These are phyloP conservation scores for Odontamblyopus rebecca DNA, from an alignment of 2,797 vertebrate species.

Conservation along the genomic window DNA sequence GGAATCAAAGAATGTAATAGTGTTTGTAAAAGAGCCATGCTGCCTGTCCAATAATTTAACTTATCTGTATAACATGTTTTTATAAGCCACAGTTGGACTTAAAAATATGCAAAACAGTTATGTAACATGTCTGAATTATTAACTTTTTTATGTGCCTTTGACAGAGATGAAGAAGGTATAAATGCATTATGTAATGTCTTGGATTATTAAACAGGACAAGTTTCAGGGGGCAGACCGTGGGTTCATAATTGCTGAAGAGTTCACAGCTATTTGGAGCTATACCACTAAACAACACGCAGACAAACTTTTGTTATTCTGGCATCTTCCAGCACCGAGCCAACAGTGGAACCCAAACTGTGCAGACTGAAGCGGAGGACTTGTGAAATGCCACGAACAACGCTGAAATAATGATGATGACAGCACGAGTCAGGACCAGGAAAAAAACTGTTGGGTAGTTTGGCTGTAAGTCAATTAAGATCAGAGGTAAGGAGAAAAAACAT, in stretches of 20 bases:
- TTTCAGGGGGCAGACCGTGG: constrained; percentile 75
- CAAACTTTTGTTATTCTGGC: constrained; percentile 42
- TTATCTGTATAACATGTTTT: constrained; percentile 42
- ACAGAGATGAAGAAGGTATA: constrained; percentile 75
- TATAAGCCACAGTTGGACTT: constrained; percentile 61
- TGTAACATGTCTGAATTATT: constrained; percentile 80
- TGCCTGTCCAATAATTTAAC: constrained; percentile 19
- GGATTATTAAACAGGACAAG: constrained; percentile 79
- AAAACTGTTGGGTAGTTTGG: background rate
- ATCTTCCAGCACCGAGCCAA: constrained; percentile 31
- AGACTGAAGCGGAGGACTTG: constrained; percentile 20
- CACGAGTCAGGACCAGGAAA: background rate
- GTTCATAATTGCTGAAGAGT: constrained; percentile 79
- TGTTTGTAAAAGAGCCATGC: constrained; percentile 12
- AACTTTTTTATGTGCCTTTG: constrained; percentile 77
- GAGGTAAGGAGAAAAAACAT: background rate
- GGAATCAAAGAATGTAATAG: background rate
- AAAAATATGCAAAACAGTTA: constrained; percentile 79
- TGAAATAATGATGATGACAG: constrained; percentile 11
- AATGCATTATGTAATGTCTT: constrained; percentile 79
- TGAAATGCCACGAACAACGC: constrained; percentile 30
- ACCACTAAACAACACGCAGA: constrained; percentile 66
- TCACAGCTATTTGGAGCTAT: constrained; percentile 73
- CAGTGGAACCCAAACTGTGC: constrained; percentile 22
- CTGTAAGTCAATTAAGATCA: background rate